Conservation (phyloP, 2,113 vertebrate genomes). For the Brienomyrus brachyistius region DNA sequence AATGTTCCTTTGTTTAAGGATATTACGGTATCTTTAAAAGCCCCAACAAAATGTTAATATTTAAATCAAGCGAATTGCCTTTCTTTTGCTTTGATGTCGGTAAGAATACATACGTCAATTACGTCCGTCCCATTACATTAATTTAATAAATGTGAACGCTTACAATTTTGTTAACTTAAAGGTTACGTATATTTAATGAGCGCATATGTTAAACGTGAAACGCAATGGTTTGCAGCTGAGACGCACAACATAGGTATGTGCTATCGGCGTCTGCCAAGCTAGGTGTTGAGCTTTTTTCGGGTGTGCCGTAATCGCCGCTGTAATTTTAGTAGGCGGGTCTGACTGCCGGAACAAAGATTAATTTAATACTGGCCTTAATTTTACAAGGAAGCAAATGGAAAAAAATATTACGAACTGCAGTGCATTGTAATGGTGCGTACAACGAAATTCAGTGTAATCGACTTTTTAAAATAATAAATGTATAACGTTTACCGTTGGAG, state of each 20-base stretch:
- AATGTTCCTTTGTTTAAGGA: not conserved
- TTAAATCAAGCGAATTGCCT: not conserved
- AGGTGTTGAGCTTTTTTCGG: not conserved
- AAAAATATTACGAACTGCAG: not conserved
- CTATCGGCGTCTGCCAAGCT: not conserved
- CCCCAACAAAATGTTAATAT: not conserved
- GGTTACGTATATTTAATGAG: not conserved
- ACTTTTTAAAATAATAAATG: not conserved
- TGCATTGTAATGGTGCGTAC: not conserved
- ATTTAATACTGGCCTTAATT: not conserved
- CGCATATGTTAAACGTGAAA: not conserved
- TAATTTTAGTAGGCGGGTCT: not conserved
- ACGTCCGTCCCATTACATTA: not conserved
- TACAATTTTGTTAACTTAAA: not conserved
- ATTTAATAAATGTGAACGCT: not conserved
- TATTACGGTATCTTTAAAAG: not conserved
- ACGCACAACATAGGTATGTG: not conserved
- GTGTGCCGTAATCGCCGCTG: not conserved
- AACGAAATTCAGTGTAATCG: not conserved
- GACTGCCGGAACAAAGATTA: not conserved
- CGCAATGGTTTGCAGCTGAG: not conserved
- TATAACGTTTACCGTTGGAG: not conserved
- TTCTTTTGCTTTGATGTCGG: not conserved
- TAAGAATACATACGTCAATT: not conserved
- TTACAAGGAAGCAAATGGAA: not conserved